Evolutionary conservation across 2,113 vertebrate species (phyloP).

Genomic region (Phasianus colchicus): DNA sequence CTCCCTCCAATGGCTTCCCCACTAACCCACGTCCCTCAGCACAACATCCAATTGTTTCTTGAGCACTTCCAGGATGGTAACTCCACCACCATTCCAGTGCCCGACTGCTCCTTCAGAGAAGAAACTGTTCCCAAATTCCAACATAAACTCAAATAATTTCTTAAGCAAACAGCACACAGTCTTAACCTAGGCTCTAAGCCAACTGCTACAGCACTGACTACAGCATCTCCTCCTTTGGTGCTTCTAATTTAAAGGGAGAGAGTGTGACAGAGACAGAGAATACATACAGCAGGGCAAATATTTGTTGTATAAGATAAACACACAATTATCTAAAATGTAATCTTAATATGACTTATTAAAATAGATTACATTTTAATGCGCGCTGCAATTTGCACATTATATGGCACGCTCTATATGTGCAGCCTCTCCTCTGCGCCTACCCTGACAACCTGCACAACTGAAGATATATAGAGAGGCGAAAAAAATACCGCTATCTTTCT

Average conservation of each 20-base stretch:
- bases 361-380: constrained; percentile 83
- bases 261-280: constrained; percentile 12
- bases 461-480: constrained; percentile 75
- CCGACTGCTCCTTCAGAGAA: neutral
- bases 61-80: too few relatives aligned
- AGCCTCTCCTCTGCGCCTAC: constrained; percentile 73
- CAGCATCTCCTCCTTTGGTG: constrained; percentile 3
- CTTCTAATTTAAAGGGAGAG: constrained; percentile 59
- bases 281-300: constrained; percentile 68
- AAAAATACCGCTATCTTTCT: constrained; percentile 83
- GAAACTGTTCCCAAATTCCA: neutral
- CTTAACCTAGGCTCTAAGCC: neutral
- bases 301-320: constrained; percentile 77
- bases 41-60: too few relatives aligned
- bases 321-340: constrained; percentile 83
- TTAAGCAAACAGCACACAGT: accelerated
- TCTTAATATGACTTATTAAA: constrained; percentile 85
- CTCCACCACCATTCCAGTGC: too few relatives aligned
- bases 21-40: too few relatives aligned
- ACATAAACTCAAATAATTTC: accelerated
- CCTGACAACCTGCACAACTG: constrained; percentile 81
- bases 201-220: neutral
- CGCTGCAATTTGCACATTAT: constrained; percentile 80
- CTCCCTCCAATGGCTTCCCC: too few relatives aligned
- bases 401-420: constrained; percentile 53